Conservation (phyloP, 2,113 vertebrate genomes). For the Ptyas mucosa region DNA sequence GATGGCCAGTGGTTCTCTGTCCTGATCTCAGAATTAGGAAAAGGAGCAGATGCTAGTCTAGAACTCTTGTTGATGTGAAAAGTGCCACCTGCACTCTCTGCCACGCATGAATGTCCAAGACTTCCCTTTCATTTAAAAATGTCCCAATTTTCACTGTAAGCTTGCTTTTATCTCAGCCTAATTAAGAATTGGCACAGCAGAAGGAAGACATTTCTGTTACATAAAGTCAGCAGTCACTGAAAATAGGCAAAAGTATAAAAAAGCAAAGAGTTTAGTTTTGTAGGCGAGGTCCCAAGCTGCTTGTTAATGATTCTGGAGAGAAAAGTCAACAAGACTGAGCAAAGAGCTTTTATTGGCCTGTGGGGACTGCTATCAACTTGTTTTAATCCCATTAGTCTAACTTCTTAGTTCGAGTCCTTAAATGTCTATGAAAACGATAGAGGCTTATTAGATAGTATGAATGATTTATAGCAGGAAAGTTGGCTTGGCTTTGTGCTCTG, state of each 20-base stretch:
- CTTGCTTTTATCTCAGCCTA: neutral
- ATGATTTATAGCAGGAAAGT: neutral
- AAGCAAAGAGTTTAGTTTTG: neutral
- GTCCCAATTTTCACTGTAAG: neutral
- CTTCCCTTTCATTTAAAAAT: neutral
- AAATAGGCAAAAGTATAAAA: neutral
- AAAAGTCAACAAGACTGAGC: neutral
- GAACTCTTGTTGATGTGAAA: neutral
- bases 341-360: neutral
- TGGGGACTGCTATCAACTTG: neutral
- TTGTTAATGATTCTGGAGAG: neutral
- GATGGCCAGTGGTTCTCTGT: neutral
- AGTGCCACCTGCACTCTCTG: neutral
- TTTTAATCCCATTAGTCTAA: neutral
- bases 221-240: neutral
- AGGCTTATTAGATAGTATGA: neutral
- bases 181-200: neutral
- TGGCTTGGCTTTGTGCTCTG: neutral
- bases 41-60: neutral
- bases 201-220: neutral
- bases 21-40: neutral
- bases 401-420: neutral
- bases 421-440: neutral
- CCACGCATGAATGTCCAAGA: neutral
- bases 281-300: neutral